Percentiles rank a stretch among this genome's conserved stretches.
These are phyloP conservation scores for Anolis carolinensis DNA, from an alignment of 2,113 vertebrate genomes.

Conservation along the genomic window DNA sequence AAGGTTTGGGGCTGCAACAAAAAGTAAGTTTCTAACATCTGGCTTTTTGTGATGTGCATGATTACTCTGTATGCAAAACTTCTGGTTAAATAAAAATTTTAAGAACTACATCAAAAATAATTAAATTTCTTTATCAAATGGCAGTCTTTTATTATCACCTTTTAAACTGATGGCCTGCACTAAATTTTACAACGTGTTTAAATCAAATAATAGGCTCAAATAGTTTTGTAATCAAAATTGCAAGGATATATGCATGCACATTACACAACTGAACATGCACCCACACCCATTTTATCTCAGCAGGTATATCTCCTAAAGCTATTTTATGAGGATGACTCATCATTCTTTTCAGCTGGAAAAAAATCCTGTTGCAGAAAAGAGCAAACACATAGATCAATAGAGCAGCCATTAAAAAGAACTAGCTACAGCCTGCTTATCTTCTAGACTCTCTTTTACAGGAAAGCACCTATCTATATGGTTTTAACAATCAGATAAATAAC, in stretches of 20 bases:
- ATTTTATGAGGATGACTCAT: slow-evolving; percentile 1
- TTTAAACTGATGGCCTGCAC: too few species aligned
- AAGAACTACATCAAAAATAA: not conserved
- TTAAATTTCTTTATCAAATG: not conserved
- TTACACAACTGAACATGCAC: not conserved
- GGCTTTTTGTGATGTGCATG: not conserved
- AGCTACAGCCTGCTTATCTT: not conserved
- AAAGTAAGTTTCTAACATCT: not conserved
- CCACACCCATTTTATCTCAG: not conserved
- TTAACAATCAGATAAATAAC: not conserved
- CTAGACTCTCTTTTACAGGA: not conserved
- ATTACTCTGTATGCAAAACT: not conserved
- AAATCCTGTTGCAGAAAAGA: not conserved
- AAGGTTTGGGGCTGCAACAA: not conserved
- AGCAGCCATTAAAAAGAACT: not conserved
- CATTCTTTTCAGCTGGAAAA: not conserved
- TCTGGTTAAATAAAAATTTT: not conserved
- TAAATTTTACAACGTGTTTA: not conserved
- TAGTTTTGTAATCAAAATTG: not conserved
- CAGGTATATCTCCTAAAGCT: not conserved
- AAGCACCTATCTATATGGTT: too few species aligned
- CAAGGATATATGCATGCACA: not conserved
- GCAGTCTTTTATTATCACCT: not conserved
- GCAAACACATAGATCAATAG: not conserved
- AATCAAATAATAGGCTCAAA: not conserved